Conservation (phyloP, 1,140 invertebrate genomes). For the Achatina immaculata region DNA sequence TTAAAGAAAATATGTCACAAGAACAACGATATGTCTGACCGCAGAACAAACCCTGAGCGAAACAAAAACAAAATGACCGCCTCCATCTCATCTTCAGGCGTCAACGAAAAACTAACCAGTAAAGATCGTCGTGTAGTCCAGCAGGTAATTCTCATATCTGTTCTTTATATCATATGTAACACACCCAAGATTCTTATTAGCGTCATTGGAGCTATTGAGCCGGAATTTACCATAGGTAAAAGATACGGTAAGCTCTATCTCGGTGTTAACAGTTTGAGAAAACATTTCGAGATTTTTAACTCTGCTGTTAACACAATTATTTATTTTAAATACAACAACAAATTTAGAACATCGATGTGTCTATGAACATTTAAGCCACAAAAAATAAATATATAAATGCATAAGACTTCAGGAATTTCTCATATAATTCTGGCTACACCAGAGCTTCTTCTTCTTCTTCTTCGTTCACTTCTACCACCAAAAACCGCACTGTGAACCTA, state of each 20-base stretch:
- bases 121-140: constrained; percentile 5
- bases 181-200: neutral
- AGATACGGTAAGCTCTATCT: constrained; percentile 1
- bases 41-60: neutral
- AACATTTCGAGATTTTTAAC: constrained; percentile 10
- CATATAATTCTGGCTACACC: too few relatives aligned
- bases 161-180: neutral
- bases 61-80: too few relatives aligned
- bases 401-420: too few relatives aligned
- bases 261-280: neutral
- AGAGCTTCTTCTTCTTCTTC: too few relatives aligned
- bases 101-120: neutral
- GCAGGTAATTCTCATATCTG: neutral
- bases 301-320: neutral
- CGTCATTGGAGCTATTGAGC: neutral
- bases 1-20: neutral
- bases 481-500: too few relatives aligned
- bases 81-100: neutral
- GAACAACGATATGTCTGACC: neutral
- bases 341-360: too few relatives aligned
- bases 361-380: too few relatives aligned
- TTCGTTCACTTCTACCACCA: too few relatives aligned
- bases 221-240: neutral
- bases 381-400: too few relatives aligned
- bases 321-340: constrained; percentile 23